These are phyloP conservation scores for Buathra laborator DNA, from an alignment of 2,888 invertebrate species.

Conservation along the genomic window DNA sequence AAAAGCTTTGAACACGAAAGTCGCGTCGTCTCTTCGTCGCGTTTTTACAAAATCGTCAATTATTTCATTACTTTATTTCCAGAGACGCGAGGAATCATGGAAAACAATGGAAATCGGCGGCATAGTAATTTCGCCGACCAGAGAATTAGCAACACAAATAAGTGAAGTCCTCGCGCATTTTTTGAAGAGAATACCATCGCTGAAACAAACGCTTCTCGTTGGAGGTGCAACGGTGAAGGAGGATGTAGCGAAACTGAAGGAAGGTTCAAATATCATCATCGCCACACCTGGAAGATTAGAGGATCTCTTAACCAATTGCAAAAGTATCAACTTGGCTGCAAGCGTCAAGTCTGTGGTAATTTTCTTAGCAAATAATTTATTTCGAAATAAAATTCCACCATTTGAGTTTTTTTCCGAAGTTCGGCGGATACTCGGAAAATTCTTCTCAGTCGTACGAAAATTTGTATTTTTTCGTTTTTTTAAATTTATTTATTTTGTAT, in stretches of 20 bases:
- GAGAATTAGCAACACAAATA: conserved; percentile 97
- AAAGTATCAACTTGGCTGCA: conserved; percentile 89
- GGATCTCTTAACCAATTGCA: conserved; percentile 92
- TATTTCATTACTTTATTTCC: conserved; percentile 61
- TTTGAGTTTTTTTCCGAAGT: no score
- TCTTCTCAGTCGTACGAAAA: background rate
- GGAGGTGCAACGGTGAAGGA: conserved; percentile 94
- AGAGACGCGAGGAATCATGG: conserved; percentile 88
- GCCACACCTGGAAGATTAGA: conserved; percentile 98
- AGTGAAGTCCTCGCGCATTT: conserved; percentile 88
- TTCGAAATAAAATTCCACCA: background rate
- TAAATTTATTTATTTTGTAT: conserved; percentile 23
- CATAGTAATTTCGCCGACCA: conserved; percentile 96
- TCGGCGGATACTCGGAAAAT: background rate
- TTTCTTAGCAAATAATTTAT: conserved; percentile 51
- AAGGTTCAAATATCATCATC: conserved; percentile 94
- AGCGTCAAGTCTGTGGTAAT: conserved; percentile 92
- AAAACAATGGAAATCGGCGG: conserved; percentile 93
- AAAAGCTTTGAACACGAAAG: background rate
- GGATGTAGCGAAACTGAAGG: conserved; percentile 90
- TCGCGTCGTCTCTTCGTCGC: conserved; percentile 69
- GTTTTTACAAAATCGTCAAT: background rate
- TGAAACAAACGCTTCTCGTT: conserved; percentile 89
- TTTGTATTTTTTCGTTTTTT: background rate
- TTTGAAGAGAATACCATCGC: conserved; percentile 84